A percentile compares a stretch with the other conserved stretches of the same genome.
These are phyloP conservation scores for Tiphia femorata DNA, from an alignment of 2,888 invertebrate species.

Conservation along the genomic window DNA sequence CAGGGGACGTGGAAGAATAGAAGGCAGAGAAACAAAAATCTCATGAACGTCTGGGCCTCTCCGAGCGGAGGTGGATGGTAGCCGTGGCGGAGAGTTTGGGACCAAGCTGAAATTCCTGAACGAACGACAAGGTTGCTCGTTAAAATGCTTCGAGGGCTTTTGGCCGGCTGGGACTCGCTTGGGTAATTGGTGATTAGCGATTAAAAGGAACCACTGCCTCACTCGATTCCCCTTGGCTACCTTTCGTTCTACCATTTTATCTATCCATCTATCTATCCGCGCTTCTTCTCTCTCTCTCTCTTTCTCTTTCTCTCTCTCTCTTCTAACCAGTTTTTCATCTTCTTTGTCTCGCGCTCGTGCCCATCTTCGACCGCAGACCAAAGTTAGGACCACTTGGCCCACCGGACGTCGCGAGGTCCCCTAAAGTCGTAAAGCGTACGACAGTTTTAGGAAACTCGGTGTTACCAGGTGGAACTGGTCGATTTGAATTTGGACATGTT, in stretches of 20 bases:
- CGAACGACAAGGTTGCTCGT: slow-evolving; percentile 68
- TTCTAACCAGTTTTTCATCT: neutral
- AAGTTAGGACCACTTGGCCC: no score
- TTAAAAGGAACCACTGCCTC: slow-evolving; percentile 64
- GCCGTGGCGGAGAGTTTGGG: slow-evolving; percentile 27
- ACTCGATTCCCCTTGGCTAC: neutral
- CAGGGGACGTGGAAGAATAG: slow-evolving; percentile 15
- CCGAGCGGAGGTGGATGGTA: slow-evolving; percentile 12
- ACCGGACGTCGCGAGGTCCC: no score
- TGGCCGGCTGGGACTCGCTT: slow-evolving; percentile 63
- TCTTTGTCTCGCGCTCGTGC: neutral
- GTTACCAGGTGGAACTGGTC: no score
- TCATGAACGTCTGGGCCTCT: slow-evolving; percentile 26
- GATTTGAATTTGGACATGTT: no score
- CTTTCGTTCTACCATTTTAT: neutral
- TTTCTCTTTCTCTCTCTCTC: neutral
- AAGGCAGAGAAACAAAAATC: slow-evolving; percentile 32
- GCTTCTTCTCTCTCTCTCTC: neutral
- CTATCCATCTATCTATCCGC: neutral
- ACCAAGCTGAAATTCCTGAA: slow-evolving; percentile 66
- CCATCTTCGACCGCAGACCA: neutral
- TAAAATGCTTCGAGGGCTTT: slow-evolving; percentile 69
- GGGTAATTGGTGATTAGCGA: slow-evolving; percentile 70
- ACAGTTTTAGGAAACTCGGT: no score
- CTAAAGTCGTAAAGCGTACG: no score